Evolutionary conservation across 2,113 vertebrate species (phyloP).

Genomic region (Psittacula cyanocephala): DNA sequence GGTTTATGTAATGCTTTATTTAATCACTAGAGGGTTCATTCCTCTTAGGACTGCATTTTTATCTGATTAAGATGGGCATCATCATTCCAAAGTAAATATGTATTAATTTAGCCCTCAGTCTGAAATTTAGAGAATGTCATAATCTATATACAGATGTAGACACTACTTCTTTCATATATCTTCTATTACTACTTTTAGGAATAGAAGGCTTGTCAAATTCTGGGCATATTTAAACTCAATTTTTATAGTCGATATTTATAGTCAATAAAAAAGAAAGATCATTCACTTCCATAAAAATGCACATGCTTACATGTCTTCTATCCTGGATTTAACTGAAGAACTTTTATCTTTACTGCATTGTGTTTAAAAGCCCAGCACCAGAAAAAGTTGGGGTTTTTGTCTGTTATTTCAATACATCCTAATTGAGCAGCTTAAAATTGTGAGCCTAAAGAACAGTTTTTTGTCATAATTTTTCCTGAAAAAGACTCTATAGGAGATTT

Average conservation of each 20-base stretch:
- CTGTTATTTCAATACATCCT: background rate
- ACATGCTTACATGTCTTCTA: background rate
- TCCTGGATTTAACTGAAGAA: background rate
- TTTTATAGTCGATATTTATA: background rate
- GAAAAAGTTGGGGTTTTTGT: background rate
- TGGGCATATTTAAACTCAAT: background rate
- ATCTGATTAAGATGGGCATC: background rate
- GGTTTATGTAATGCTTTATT: background rate
- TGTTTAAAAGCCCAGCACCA: background rate
- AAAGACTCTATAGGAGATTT: background rate
- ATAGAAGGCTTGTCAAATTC: background rate
- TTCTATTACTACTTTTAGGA: background rate
- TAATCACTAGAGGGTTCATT: background rate
- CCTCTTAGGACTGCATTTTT: background rate
- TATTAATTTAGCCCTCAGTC: background rate
- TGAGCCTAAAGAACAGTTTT: background rate
- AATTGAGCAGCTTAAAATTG: background rate
- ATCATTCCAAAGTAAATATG: background rate
- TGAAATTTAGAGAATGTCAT: background rate
- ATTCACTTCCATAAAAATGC: background rate
- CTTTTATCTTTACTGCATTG: background rate
- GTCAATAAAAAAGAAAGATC: background rate
- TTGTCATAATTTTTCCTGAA: background rate
- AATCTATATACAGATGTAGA: background rate
- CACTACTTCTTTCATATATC: accelerated